A percentile compares a stretch with the other conserved stretches of the same genome.
phyloP scores from a whole-genome alignment of 1,140 invertebrate genomes.

The Homalodisca vitripennis region DNA sequence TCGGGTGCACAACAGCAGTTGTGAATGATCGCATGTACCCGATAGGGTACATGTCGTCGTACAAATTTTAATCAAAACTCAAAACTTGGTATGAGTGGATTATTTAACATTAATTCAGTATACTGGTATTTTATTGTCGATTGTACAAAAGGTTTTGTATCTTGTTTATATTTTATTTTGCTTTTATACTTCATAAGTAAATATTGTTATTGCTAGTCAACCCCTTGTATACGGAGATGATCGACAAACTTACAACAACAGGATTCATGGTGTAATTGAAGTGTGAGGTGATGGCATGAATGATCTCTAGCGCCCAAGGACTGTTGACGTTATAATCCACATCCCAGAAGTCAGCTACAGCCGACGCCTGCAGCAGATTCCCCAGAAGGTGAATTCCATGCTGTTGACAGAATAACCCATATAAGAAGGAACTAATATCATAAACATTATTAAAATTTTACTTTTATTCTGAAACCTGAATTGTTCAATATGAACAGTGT shows the following conservation, averaged over 20 bases:
- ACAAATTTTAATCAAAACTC: too few relatives aligned
- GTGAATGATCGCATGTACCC: too few relatives aligned
- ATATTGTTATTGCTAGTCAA: neutral
- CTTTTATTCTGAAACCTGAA: too few relatives aligned
- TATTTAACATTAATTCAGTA: neutral
- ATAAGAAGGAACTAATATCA: too few relatives aligned
- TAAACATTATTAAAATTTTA: too few relatives aligned
- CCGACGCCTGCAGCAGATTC: neutral
- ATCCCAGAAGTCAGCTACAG: slow-evolving; percentile 12
- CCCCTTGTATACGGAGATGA: neutral
- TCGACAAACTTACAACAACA: neutral
- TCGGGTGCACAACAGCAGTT: too few relatives aligned
- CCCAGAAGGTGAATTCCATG: slow-evolving; percentile 3
- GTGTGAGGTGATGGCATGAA: neutral
- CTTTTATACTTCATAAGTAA: neutral
- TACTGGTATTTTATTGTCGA: neutral
- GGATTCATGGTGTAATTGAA: neutral
- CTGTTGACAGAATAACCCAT: neutral
- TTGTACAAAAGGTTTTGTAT: neutral
- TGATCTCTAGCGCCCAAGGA: neutral
- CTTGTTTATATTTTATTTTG: neutral
- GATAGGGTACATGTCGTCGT: too few relatives aligned
- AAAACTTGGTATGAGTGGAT: too few relatives aligned
- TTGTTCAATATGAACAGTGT: too few relatives aligned
- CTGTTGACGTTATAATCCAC: neutral